A percentile compares a stretch with the other conserved stretches of the same genome.
Conservation (phyloP, 1,140 invertebrate species). For the Drosophila bifasciata region DNA sequence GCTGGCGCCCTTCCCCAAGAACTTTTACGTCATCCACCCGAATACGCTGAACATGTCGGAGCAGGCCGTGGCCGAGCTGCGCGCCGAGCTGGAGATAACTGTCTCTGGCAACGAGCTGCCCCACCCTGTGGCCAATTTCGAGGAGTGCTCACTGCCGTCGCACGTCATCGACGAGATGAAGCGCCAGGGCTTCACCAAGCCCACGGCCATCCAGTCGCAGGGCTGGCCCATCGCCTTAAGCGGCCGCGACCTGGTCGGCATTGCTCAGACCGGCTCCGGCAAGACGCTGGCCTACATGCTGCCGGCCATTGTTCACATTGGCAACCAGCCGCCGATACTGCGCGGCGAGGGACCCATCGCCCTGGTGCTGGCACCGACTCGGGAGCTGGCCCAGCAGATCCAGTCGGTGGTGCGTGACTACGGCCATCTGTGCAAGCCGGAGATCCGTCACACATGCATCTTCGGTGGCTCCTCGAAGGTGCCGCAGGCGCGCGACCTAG, state of each 20-base stretch:
- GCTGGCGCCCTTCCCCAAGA: conserved; percentile 94
- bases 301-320: conserved; percentile 90
- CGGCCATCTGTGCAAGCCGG: conserved; percentile 89
- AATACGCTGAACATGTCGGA: conserved; percentile 89
- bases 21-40: conserved; percentile 95
- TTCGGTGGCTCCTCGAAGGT: conserved; percentile 99
- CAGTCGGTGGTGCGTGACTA: conserved; percentile 97
- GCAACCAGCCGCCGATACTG: conserved; percentile 88
- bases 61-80: conserved; percentile 90
- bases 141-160: conserved; percentile 95
- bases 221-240: conserved; percentile 97
- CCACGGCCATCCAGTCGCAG: conserved; percentile 94
- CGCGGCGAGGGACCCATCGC: conserved; percentile 96
- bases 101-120: conserved; percentile 93
- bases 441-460: conserved; percentile 96
- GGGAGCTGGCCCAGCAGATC: conserved; percentile 98
- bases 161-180: conserved; percentile 91
- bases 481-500: conserved; percentile 95
- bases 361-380: conserved; percentile 96
- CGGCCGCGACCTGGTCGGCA: conserved; percentile 96
- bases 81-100: conserved; percentile 92
- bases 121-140: conserved; percentile 93
- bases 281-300: conserved; percentile 95
- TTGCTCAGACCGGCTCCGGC: conserved; percentile 97
- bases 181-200: conserved; percentile 92